Evolutionary conservation across 2,797 vertebrate species (phyloP), one percentile per base, ranked within the genome.

Genomic region (Acipenser ruthenus): DNA sequence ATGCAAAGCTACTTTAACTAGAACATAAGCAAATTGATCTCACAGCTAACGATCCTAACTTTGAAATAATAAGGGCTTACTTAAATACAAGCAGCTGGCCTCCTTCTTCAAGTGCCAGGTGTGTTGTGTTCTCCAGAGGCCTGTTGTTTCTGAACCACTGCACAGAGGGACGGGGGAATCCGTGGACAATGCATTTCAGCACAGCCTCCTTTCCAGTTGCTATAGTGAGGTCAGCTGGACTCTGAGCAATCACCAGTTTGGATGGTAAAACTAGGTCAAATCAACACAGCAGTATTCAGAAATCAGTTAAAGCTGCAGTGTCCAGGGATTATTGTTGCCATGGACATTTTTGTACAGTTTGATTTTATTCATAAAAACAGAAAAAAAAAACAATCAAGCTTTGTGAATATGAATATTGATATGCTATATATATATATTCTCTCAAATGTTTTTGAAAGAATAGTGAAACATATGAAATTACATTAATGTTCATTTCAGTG

Each of bases 81-180:
- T 82, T 84, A 81, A 90, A 83, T 74, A 80, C 81, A 78, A 91
- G 86, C 71, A 90, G 80, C 78, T 89, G 88, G 68, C 88, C 84
- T 73, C 86, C 76, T 79, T 86, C 79, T 67, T 75, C 81, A 51
- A 88, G 71, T 69, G 71, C 83, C 76, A 81, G 74, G 71, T 72
- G 64, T 0, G 83, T 85, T 71, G 74, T 67, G 73, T 80, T 83
- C 0, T 70, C 71, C 75, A 91, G 78, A 61, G 75, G 76, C 71
- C 75, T 73, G 72, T 75, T 78, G 75, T 90, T 84, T 86, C 88
- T 91, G 82, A 88, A 90, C 90, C 90, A 91, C 66, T 80, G 83
- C 75, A 91, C 84, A 74, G 75, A 81, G 71, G 88, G 86, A 84
- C 79, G 75, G 10, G 86, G 88, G 69, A 81, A 84, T 65, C 90